Percentiles rank a stretch among this genome's conserved stretches.
phyloP scores from a whole-genome alignment of 2,113 vertebrate species.

The Sula dactylatra region DNA sequence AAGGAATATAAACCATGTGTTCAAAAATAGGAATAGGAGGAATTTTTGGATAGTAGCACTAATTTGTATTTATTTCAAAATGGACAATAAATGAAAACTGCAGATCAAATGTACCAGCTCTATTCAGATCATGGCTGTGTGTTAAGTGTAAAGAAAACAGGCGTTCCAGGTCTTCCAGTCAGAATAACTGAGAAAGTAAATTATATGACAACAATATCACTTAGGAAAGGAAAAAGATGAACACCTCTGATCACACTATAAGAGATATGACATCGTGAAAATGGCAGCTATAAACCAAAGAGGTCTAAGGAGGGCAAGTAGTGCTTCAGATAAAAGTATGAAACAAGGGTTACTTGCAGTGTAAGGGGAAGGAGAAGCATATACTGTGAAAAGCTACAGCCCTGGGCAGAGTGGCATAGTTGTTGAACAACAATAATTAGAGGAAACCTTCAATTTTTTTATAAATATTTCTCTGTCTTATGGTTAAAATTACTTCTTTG shows the following conservation, averaged over 20 bases:
- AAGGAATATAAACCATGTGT: background rate
- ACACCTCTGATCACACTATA: background rate
- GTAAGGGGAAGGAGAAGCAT: background rate
- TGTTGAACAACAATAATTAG: background rate
- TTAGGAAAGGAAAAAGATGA: slow-evolving; percentile 27
- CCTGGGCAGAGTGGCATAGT: background rate
- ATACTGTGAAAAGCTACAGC: background rate
- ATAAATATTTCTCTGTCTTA: background rate
- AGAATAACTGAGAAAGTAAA: slow-evolving; percentile 31
- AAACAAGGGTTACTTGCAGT: background rate
- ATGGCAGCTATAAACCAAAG: background rate
- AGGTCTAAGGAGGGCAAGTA: background rate
- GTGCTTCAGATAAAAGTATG: background rate
- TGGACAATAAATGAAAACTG: background rate
- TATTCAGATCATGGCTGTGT: background rate
- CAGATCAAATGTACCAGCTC: background rate
- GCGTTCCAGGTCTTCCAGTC: background rate
- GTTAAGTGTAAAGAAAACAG: background rate
- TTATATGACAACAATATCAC: slow-evolving; percentile 1
- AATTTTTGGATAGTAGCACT: background rate
- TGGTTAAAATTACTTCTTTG: background rate
- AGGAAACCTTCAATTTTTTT: background rate
- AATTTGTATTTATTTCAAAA: slow-evolving; percentile 19
- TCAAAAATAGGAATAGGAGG: background rate
- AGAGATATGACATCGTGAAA: background rate